Percentiles rank a stretch among this genome's conserved stretches.
Conservation (phyloP, 2,113 vertebrate genomes). For the Aspiorhynchus laticeps region DNA sequence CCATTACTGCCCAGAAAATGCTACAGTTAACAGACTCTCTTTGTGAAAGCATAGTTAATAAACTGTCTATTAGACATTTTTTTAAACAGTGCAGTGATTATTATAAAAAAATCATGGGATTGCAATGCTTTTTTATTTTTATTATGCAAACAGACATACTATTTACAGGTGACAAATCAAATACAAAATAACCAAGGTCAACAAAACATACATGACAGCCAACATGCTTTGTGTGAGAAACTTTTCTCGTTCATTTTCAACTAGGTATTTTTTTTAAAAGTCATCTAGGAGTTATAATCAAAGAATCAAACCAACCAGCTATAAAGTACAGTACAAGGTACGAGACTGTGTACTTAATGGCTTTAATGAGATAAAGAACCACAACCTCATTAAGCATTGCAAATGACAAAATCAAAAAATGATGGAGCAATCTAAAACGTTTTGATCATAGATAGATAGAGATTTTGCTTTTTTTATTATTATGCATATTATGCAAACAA, state of each 20-base stretch:
- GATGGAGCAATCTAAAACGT: background rate
- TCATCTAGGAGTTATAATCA: background rate
- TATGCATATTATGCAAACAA: background rate
- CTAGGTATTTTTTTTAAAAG: background rate
- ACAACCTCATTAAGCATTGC: background rate
- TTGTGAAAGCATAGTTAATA: background rate
- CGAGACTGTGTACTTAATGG: background rate
- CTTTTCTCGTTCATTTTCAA: background rate
- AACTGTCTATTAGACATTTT: background rate
- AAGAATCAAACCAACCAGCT: background rate
- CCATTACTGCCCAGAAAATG: background rate
- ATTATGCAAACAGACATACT: too few relatives aligned
- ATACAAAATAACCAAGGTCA: too few relatives aligned
- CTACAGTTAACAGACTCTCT: background rate
- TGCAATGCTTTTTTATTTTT: too few relatives aligned
- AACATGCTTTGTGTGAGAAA: too few relatives aligned
- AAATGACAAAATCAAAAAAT: background rate
- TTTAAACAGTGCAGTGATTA: background rate
- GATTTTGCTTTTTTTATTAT: too few relatives aligned
- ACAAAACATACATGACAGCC: too few relatives aligned
- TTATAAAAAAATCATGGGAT: background rate
- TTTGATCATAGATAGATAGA: too few relatives aligned
- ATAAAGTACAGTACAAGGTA: background rate
- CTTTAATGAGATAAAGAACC: background rate
- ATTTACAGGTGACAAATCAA: too few relatives aligned